Evolutionary conservation across 2,888 invertebrate genomes (phyloP), one percentile per base, ranked within the genome.

Genomic region (Gordius sp.): DNA sequence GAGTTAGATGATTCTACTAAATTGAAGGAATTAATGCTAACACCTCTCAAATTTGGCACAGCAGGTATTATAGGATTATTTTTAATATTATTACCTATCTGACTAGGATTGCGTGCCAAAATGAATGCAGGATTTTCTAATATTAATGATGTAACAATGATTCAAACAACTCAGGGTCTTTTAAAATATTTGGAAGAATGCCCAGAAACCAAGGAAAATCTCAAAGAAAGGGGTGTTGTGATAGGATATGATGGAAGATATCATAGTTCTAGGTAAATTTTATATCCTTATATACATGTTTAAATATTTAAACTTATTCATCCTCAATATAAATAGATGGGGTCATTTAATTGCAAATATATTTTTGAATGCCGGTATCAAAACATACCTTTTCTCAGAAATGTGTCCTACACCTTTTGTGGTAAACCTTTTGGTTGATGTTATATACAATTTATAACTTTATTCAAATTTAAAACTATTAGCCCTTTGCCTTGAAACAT

Each of bases 141-240:
- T 61, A 84, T 97, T 82, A 99, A 99, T 69, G 93, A 97, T 69
- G 75, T 99, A 52, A 82, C 89, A 0, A 70, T 77, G 58, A 76
- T 97, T 56, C 97, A 97, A 72, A 86, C 89, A 1, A 80, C 79
- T 1, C 85, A 91, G 76, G 91, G 89, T 0, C 68, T 91, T 2
- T 75, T 79, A 54, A 76, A 77, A 56, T 84, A 86, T 67, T 66
- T 87, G 57, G 70, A 77, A 62, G 71, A 75, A 57, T 70, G 72
- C 41, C 74, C 76, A 62, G 71, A 54, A 54, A 54, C 73, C 2
- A 69, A 77, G 20, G 75, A 77, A 58, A 66, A 74, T 26, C 68
- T 73, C 27, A 76, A 75, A 60, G 69, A 55, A 62, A 62, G 62
- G 41, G 86, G 87, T 1, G 73, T 91, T 27, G 79, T 87, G 0